Conservation (phyloP, 2,888 invertebrate genomes). For the Invenusta paracnida region DNA sequence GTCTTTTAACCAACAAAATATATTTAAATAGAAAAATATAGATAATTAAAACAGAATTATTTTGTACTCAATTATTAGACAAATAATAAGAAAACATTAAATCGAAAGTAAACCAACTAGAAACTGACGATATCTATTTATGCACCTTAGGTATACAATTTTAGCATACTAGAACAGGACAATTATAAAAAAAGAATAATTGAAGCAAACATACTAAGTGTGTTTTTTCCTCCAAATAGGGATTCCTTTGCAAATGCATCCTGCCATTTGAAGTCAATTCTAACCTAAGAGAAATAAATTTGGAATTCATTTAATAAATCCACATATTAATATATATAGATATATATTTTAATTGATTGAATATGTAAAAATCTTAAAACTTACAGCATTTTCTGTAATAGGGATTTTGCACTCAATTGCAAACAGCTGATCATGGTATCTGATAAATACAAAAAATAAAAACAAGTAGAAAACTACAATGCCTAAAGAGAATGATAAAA, state of each 20-base stretch:
- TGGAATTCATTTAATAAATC: neutral
- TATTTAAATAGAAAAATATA: neutral
- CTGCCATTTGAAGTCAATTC: constrained; percentile 97
- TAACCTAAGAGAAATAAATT: constrained; percentile 61
- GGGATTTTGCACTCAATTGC: constrained; percentile 89
- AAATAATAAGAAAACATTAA: too few relatives aligned
- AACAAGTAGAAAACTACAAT: too few relatives aligned
- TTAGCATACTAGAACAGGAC: too few relatives aligned
- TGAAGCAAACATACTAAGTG: constrained; percentile 71
- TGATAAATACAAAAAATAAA: constrained; percentile 60
- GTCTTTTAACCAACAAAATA: neutral
- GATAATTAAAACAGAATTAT: neutral
- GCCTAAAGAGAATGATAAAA: too few relatives aligned
- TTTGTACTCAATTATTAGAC: neutral
- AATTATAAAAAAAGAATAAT: constrained; percentile 33
- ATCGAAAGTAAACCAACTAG: too few relatives aligned
- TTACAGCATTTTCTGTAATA: constrained; percentile 73
- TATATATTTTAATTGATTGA: neutral
- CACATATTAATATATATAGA: constrained; percentile 27
- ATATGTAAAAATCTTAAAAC: constrained; percentile 35
- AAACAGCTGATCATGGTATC: constrained; percentile 91
- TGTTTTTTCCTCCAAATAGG: constrained; percentile 83
- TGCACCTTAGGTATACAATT: too few relatives aligned
- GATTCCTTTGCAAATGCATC: constrained; percentile 95
- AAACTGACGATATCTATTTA: too few relatives aligned